Evolutionary conservation across 2,888 invertebrate genomes (phyloP).

Genomic region (Hololepta plana): DNA sequence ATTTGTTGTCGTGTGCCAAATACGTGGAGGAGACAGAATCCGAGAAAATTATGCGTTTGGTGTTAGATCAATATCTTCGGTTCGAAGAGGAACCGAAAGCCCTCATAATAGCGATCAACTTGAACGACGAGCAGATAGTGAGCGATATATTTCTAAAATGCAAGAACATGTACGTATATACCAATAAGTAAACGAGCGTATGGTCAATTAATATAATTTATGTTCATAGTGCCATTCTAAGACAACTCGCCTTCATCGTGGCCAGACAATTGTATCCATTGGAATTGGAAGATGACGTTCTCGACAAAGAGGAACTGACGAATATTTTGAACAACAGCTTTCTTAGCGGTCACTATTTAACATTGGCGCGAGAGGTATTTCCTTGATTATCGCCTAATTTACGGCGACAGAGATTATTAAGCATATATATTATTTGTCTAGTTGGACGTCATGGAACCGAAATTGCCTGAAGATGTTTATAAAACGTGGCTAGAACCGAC

Average conservation of each 20-base stretch:
- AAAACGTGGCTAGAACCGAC: slow-evolving; percentile 85
- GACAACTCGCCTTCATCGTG: slow-evolving; percentile 91
- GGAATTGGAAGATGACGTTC: slow-evolving; percentile 58
- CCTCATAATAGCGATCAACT: slow-evolving; percentile 75
- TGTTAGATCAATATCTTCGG: slow-evolving; percentile 67
- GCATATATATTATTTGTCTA: no score
- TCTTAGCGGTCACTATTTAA: slow-evolving; percentile 82
- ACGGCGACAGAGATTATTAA: no score
- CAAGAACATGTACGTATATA: slow-evolving; percentile 61
- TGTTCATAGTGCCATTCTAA: slow-evolving; percentile 27
- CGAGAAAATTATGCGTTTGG: slow-evolving; percentile 51
- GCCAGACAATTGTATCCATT: slow-evolving; percentile 86
- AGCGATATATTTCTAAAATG: slow-evolving; percentile 70
- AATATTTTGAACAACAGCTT: slow-evolving; percentile 91
- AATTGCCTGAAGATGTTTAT: slow-evolving; percentile 97
- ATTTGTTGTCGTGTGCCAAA: slow-evolving; percentile 73
- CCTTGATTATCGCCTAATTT: slow-evolving; percentile 4
- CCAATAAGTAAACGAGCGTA: slow-evolving; percentile 1
- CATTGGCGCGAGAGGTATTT: slow-evolving; percentile 82
- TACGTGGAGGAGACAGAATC: slow-evolving; percentile 94
- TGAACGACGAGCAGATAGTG: slow-evolving; percentile 65
- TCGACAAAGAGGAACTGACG: slow-evolving; percentile 55
- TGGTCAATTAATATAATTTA: slow-evolving; percentile 1
- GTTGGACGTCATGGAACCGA: slow-evolving; percentile 98
- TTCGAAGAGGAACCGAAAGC: slow-evolving; percentile 83